Conservation (phyloP, 64 coral and sea anemone genomes). For the Trachythela sp. region DNA sequence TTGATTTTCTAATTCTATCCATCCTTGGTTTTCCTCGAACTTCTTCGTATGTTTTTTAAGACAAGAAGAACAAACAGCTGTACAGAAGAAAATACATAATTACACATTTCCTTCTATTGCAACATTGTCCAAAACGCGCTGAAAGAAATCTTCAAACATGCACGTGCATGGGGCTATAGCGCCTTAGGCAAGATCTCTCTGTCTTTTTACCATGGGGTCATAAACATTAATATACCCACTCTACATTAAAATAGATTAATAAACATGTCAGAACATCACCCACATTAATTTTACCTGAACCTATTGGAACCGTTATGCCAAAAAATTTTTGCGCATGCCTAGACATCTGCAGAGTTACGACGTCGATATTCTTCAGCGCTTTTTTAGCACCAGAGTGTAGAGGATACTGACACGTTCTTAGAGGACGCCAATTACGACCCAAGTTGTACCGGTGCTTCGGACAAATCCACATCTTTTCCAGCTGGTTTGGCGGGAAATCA, state of each 20-base stretch:
- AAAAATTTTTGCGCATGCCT: slow-evolving; percentile 29
- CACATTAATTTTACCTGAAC: slow-evolving; percentile 14
- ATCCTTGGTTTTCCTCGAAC: not conserved
- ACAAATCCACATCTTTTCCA: slow-evolving; percentile 51
- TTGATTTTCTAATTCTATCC: not conserved
- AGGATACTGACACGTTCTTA: slow-evolving; percentile 46
- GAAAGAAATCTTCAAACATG: not conserved
- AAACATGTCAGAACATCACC: too few species aligned
- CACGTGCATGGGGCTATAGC: not conserved
- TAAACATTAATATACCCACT: not conserved
- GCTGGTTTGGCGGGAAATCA: not conserved
- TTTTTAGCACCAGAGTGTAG: slow-evolving; percentile 33
- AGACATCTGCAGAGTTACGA: slow-evolving; percentile 50
- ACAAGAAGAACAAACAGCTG: slow-evolving; percentile 7
- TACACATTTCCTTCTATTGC: not conserved
- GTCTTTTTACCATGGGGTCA: too few species aligned
- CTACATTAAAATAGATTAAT: too few species aligned
- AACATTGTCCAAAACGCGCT: not conserved
- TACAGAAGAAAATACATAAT: not conserved
- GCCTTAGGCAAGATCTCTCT: not conserved
- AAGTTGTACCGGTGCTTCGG: slow-evolving; percentile 54
- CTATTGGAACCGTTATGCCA: slow-evolving; percentile 16
- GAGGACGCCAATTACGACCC: slow-evolving; percentile 46
- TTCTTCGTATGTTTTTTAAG: not conserved
- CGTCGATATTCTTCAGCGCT: slow-evolving; percentile 19